Conservation (phyloP, 2,113 vertebrate species). For the Lepus timidus region DNA sequence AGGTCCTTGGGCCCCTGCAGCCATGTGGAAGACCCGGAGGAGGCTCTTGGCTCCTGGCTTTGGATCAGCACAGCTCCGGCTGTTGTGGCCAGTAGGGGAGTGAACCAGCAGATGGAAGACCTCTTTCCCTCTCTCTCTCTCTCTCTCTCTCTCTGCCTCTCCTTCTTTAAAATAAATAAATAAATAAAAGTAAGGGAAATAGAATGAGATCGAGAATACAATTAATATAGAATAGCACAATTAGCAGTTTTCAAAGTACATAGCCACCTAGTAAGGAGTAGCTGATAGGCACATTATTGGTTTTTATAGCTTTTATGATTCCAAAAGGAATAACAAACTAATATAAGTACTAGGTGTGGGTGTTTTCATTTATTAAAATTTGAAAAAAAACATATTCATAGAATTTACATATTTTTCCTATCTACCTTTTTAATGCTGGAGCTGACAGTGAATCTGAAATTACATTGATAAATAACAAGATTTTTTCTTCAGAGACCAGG, state of each 20-base stretch:
- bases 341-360: background rate
- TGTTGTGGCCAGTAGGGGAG: no score
- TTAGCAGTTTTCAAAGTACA: background rate
- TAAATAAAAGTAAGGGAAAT: background rate
- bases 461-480: background rate
- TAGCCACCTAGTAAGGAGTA: background rate
- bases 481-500: background rate
- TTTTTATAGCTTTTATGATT: background rate
- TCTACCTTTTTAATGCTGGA: background rate
- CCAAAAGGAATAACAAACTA: background rate
- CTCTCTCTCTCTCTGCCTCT: no score
- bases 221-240: background rate
- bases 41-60: no score
- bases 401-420: background rate
- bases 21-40: no score
- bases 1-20: no score
- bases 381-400: background rate
- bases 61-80: no score
- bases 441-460: background rate
- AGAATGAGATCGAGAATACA: conserved; percentile 1
- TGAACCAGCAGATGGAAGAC: no score
- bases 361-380: conserved; percentile 15
- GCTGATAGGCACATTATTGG: background rate
- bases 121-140: no score
- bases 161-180: no score